A percentile compares a stretch with the other conserved stretches of the same genome.
Conservation (phyloP, 1,140 invertebrate genomes). For the Thaumetopoea pityocampa region DNA sequence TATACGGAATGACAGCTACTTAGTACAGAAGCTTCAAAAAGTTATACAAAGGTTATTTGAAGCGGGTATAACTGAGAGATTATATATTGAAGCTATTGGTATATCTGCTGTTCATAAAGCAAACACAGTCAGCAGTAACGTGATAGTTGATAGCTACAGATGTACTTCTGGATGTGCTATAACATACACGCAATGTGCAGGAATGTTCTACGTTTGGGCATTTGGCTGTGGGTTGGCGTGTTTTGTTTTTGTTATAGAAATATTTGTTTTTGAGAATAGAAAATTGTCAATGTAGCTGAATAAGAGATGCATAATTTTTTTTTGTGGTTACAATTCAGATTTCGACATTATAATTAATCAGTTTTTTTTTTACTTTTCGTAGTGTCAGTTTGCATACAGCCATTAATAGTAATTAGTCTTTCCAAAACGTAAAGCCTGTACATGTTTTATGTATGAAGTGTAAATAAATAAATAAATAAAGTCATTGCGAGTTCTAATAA, state of each 20-base stretch:
- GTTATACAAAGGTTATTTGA: slow-evolving; percentile 41
- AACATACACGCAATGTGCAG: slow-evolving; percentile 34
- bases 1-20: slow-evolving; percentile 36
- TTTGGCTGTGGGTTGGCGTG: slow-evolving; percentile 35
- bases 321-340: too few relatives aligned
- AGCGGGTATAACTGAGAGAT: slow-evolving; percentile 44
- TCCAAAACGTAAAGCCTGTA: too few relatives aligned
- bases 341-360: too few relatives aligned
- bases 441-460: too few relatives aligned
- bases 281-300: too few relatives aligned
- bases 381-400: too few relatives aligned
- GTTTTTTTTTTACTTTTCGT: too few relatives aligned
- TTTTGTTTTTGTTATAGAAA: slow-evolving; percentile 35
- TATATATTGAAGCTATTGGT: slow-evolving; percentile 47
- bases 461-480: too few relatives aligned
- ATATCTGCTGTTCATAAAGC: slow-evolving; percentile 38
- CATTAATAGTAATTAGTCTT: too few relatives aligned
- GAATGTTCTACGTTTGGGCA: slow-evolving; percentile 43
- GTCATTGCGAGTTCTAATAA: too few relatives aligned
- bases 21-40: slow-evolving; percentile 27
- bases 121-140: slow-evolving; percentile 34
- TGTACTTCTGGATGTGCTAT: slow-evolving; percentile 38
- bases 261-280: too few relatives aligned
- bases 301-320: too few relatives aligned
- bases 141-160: slow-evolving; percentile 46